Conservation (phyloP, 2,797 vertebrate genomes). For the Meriones psammophilus region DNA sequence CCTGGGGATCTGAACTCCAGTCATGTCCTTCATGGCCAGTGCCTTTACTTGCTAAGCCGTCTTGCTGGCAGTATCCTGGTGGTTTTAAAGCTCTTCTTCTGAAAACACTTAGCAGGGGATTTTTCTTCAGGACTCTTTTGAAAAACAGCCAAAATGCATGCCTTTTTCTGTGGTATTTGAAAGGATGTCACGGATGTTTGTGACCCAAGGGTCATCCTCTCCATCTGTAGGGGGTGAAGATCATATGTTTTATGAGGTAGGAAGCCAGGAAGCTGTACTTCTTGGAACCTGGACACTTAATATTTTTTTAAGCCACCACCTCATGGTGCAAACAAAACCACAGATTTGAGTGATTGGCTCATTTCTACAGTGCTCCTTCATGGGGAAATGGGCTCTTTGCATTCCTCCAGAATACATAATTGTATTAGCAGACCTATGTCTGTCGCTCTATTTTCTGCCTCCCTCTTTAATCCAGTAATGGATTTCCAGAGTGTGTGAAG, state of each 20-base stretch:
- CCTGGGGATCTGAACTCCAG: background rate
- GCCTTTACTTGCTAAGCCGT: background rate
- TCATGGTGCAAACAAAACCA: background rate
- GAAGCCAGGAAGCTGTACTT: background rate
- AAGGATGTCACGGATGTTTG: background rate
- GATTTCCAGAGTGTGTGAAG: conserved; percentile 18
- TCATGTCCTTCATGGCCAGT: too few relatives aligned
- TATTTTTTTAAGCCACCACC: background rate
- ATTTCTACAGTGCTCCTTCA: background rate
- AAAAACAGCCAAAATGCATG: background rate
- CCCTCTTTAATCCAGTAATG: background rate
- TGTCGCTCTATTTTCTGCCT: conserved; percentile 30
- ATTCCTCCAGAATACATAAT: background rate
- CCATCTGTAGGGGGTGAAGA: background rate
- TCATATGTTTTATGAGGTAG: background rate
- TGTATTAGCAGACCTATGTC: background rate
- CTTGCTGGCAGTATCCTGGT: background rate
- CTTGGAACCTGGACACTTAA: background rate
- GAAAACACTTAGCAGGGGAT: background rate
- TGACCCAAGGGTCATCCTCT: background rate
- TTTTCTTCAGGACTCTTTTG: background rate
- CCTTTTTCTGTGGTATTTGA: background rate
- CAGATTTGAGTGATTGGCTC: background rate
- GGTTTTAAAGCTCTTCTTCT: conserved; percentile 25
- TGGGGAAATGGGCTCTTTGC: background rate